These are phyloP conservation scores for Eupithecia tripunctaria DNA, from an alignment of 2,888 invertebrate species.

Conservation along the genomic window DNA sequence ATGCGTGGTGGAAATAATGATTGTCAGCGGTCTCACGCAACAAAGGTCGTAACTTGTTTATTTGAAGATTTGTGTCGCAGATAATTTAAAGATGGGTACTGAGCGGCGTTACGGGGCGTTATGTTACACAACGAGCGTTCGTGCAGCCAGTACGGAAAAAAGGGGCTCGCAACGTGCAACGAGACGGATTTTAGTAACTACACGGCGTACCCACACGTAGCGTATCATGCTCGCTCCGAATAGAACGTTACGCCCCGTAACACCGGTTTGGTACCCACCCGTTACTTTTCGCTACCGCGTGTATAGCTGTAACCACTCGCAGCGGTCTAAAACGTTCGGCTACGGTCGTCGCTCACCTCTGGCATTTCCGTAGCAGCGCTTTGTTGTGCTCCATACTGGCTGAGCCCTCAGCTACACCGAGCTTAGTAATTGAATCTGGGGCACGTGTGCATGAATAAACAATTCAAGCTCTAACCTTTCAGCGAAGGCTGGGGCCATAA, in stretches of 20 bases:
- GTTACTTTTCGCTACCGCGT: neutral
- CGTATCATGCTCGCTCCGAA: too few species aligned
- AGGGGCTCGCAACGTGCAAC: too few species aligned
- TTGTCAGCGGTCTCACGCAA: constrained; percentile 14
- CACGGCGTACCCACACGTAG: too few species aligned
- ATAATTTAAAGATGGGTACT: too few species aligned
- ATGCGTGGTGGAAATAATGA: constrained; percentile 31
- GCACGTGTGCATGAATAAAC: constrained; percentile 68
- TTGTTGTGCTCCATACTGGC: constrained; percentile 26
- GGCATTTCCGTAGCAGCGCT: constrained; percentile 57
- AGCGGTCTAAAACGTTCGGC: constrained; percentile 21
- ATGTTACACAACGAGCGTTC: too few species aligned
- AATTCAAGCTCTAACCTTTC: constrained; percentile 51
- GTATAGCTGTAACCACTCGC: constrained; percentile 14
- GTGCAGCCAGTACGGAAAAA: too few species aligned
- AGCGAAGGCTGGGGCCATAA: constrained; percentile 29
- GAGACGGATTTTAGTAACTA: too few species aligned
- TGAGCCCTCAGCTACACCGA: constrained; percentile 29
- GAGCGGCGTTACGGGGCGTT: too few species aligned
- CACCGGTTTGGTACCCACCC: too few species aligned
- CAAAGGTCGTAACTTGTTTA: constrained; percentile 14
- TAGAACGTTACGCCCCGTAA: too few species aligned
- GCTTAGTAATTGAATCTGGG: constrained; percentile 66
- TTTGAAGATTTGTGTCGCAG: neutral
- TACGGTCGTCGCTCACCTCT: constrained; percentile 53